Conservation (phyloP, 2,113 vertebrate genomes). For the Physeter macrocephalus region DNA sequence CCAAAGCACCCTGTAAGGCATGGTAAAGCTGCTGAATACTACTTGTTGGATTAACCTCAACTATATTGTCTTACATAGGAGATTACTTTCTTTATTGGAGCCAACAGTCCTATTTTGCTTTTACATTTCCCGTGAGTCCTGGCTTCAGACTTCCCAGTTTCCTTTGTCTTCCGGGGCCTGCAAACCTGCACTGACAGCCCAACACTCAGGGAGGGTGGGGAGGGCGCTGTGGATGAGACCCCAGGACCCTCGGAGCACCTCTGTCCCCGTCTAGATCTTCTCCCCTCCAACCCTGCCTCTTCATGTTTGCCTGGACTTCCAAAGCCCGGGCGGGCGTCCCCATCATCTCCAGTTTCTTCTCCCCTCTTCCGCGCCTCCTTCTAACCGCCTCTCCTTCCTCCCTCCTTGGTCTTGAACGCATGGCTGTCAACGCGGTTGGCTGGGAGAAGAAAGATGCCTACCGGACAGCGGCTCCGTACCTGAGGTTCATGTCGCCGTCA, state of each 20-base stretch:
- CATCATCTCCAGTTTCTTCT: not conserved
- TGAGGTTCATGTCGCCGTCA: conserved; percentile 98
- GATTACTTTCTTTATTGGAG: not conserved
- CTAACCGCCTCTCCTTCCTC: not conserved
- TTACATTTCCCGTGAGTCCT: not conserved
- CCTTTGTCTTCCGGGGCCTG: not conserved
- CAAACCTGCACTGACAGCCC: not conserved
- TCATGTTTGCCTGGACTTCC: not conserved
- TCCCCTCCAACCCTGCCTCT: not conserved
- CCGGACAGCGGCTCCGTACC: conserved; percentile 76
- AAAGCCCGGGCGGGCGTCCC: not conserved
- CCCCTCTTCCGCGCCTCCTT: rapidly evolving
- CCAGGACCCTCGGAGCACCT: not conserved
- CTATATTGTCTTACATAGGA: not conserved
- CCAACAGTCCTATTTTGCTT: not conserved
- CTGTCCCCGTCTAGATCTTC: rapidly evolving
- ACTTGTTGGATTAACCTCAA: conserved; percentile 21
- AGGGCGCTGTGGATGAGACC: not conserved
- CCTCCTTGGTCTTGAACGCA: not conserved
- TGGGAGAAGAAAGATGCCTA: not conserved
- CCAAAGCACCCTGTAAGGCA: not conserved
- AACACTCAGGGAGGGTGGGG: rapidly evolving
- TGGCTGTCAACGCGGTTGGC: rapidly evolving
- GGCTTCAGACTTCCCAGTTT: not conserved
- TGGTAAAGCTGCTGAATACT: not conserved